Evolutionary conservation across 2,888 invertebrate species (phyloP).

Genomic region (Proisotoma minuta): DNA sequence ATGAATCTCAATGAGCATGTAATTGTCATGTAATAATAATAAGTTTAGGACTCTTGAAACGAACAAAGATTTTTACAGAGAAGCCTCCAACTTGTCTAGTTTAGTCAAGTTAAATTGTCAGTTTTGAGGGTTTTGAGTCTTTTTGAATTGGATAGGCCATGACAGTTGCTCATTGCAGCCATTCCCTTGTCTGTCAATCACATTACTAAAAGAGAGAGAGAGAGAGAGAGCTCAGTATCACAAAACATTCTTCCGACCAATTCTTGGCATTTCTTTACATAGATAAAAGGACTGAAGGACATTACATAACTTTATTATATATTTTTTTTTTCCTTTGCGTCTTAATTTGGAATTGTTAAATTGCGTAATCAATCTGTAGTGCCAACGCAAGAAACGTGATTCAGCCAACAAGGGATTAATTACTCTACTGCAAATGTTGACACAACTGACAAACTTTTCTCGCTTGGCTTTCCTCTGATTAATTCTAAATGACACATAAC

Average conservation of each 20-base stretch:
- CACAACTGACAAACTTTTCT: too few relatives aligned
- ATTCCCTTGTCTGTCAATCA: slow-evolving; percentile 5
- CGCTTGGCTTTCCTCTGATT: too few relatives aligned
- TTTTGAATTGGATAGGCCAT: not conserved
- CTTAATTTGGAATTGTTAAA: too few relatives aligned
- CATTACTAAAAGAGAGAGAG: not conserved
- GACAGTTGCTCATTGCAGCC: not conserved
- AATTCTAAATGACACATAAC: slow-evolving; percentile 1
- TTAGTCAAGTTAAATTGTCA: slow-evolving; percentile 1
- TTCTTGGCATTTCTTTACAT: too few relatives aligned
- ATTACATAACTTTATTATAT: too few relatives aligned
- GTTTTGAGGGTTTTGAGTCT: not conserved
- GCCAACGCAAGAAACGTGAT: too few relatives aligned
- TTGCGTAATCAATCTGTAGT: too few relatives aligned
- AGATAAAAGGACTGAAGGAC: too few relatives aligned
- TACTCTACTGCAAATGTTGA: too few relatives aligned
- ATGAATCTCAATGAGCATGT: slow-evolving; percentile 1
- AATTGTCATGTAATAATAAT: not conserved
- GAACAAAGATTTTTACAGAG: not conserved
- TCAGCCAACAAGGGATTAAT: too few relatives aligned
- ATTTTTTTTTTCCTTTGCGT: too few relatives aligned
- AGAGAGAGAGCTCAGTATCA: not conserved
- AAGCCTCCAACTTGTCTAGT: slow-evolving; percentile 1
- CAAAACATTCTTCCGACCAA: too few relatives aligned
- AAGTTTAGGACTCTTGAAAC: not conserved